Conservation (phyloP, 2,797 vertebrate genomes). For the Chrosomus eos region DNA sequence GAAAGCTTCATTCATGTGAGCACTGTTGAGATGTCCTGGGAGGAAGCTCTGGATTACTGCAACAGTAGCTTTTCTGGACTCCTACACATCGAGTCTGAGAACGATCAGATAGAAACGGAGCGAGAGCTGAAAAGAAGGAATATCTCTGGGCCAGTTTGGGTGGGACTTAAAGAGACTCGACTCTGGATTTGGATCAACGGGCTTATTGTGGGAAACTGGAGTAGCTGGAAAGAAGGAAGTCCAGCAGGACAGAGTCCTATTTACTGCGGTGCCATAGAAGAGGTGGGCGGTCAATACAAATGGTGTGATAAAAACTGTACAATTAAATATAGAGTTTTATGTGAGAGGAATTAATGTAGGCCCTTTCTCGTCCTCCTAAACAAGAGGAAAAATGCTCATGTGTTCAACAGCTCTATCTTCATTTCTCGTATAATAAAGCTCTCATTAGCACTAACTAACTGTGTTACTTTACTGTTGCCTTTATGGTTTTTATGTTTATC, state of each 20-base stretch:
- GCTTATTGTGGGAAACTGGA: not conserved
- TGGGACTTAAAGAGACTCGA: slow-evolving; percentile 68
- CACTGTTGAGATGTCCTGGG: slow-evolving; percentile 57
- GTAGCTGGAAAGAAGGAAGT: slow-evolving; percentile 49
- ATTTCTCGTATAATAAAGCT: not conserved
- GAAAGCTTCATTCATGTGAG: slow-evolving; percentile 35
- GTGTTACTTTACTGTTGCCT: too few species aligned
- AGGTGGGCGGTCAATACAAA: rapidly evolving
- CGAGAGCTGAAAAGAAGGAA: not conserved
- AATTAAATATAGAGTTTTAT: slow-evolving; percentile 39
- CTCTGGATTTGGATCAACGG: slow-evolving; percentile 72
- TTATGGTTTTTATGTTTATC: not conserved
- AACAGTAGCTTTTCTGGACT: too few species aligned
- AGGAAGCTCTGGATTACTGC: slow-evolving; percentile 61
- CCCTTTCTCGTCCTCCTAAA: too few species aligned
- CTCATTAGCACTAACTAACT: not conserved
- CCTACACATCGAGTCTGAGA: slow-evolving; percentile 44
- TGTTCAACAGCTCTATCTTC: not conserved
- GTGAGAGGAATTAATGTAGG: slow-evolving; percentile 53
- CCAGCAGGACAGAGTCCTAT: slow-evolving; percentile 49
- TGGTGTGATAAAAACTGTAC: slow-evolving; percentile 63
- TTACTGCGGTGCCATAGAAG: slow-evolving; percentile 61
- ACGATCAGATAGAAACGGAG: slow-evolving; percentile 39
- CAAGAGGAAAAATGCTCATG: not conserved
- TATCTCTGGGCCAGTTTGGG: slow-evolving; percentile 48